Evolutionary conservation across 1,140 invertebrate genomes (phyloP), one percentile per base, ranked within the genome.

Genomic region (Conus betulinus): DNA sequence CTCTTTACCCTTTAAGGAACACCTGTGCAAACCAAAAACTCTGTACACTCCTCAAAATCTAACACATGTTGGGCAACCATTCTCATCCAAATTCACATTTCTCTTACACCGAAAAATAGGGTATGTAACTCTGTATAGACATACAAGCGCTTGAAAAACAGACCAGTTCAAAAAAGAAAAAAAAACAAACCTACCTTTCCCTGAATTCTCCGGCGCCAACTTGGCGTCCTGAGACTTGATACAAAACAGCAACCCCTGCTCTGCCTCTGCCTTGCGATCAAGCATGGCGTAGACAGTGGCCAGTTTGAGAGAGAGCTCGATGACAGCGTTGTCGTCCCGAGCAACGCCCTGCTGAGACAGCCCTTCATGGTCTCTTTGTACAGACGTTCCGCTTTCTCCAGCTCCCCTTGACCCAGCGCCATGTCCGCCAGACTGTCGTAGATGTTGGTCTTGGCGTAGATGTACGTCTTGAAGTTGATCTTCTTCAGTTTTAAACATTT

Each of bases 341-440:
- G 95, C 91, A 60, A 96, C 95, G 17, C 98, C 98, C 90, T 96
- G 95, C 6, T 96, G 93, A 93, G 86, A 67, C 98, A 95, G 91
- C 95, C 96, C 94, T 97, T 97, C 95, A 98, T 97, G 3, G 98
- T 97, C 83, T 96, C 96, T 20, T 97, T 96, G 96, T 98, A 99
- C 51, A 99, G 94, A 87, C 96, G 96, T 94, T 99, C 97, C 11
- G 98, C 98, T 95, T 98, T 98, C 90, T 96, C 95, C 92, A 97
- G 97, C 89, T 98, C 96, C 79, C 97, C 96, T 83, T 96, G 95
- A 91, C 97, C 96, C 93, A 98, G 97, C 23, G 98, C 98, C 81
- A 99, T 95, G 95, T 99, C 98, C 10, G 98, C 98, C 96, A 99
- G 97, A 10, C 98, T 92, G 96, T 99, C 98, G 94, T 97, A 98